Evolutionary conservation across 1,140 invertebrate species (phyloP).

Genomic region (Danaus plexippus): DNA sequence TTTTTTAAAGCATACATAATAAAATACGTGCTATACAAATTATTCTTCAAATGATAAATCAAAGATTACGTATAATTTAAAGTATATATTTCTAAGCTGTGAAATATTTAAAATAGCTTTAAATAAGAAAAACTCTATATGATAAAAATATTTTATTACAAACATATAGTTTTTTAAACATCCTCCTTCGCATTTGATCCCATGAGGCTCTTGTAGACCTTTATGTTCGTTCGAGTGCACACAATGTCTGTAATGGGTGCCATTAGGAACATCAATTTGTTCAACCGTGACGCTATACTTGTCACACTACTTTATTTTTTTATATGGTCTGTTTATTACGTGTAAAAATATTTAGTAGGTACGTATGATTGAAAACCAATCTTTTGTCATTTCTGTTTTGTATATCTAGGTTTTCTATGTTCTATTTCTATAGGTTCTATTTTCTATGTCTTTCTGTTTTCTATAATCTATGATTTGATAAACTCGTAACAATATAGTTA

Average conservation of each 20-base stretch:
- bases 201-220: constrained; percentile 32
- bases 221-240: constrained; percentile 53
- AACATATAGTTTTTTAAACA: constrained; percentile 9
- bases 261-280: constrained; percentile 62
- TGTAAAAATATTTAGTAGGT: constrained; percentile 20
- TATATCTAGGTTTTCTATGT: no score
- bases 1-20: no score
- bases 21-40: no score
- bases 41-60: no score
- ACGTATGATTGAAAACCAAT: constrained; percentile 44
- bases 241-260: constrained; percentile 58
- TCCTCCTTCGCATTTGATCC: constrained; percentile 27
- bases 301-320: constrained; percentile 46
- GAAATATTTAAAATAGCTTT: no score
- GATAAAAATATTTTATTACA: not conserved
- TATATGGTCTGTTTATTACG: constrained; percentile 39
- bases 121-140: no score
- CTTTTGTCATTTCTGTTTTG: not conserved
- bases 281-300: constrained; percentile 54
- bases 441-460: no score
- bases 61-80: no score
- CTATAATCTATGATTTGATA: no score
- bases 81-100: no score
- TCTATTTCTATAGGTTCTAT: no score
- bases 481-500: no score